Percentiles rank a stretch among this genome's conserved stretches.
phyloP scores from a whole-genome alignment of 2,797 vertebrate genomes.

The Coilia nasus region DNA sequence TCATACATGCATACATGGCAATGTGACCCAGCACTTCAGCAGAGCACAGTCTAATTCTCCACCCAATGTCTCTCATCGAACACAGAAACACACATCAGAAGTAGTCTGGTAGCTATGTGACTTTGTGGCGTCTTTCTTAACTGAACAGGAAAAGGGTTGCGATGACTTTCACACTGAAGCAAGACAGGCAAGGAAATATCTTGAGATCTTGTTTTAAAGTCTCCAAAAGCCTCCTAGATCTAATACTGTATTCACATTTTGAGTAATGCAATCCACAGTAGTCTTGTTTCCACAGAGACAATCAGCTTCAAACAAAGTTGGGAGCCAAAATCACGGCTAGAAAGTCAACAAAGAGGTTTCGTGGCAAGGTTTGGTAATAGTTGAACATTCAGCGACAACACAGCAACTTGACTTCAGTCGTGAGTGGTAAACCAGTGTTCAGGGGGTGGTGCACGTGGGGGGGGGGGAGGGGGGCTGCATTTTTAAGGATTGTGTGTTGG shows the following conservation, averaged over 20 bases:
- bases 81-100: background rate
- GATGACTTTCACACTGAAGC: background rate
- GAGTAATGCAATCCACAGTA: background rate
- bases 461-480: background rate
- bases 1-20: background rate
- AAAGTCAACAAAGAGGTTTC: background rate
- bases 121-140: background rate
- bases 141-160: background rate
- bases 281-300: background rate
- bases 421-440: background rate
- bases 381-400: background rate
- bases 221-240: background rate
- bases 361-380: background rate
- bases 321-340: background rate
- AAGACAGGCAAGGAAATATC: background rate
- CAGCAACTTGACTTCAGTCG: background rate
- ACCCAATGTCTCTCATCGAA: background rate
- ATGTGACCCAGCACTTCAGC: background rate
- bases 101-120: background rate
- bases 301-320: background rate
- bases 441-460: background rate
- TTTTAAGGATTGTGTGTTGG: no score
- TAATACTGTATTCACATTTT: background rate
- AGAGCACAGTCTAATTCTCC: background rate
- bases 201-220: background rate